Conservation (phyloP, 2,113 vertebrate species). For the Phycodurus eques region DNA sequence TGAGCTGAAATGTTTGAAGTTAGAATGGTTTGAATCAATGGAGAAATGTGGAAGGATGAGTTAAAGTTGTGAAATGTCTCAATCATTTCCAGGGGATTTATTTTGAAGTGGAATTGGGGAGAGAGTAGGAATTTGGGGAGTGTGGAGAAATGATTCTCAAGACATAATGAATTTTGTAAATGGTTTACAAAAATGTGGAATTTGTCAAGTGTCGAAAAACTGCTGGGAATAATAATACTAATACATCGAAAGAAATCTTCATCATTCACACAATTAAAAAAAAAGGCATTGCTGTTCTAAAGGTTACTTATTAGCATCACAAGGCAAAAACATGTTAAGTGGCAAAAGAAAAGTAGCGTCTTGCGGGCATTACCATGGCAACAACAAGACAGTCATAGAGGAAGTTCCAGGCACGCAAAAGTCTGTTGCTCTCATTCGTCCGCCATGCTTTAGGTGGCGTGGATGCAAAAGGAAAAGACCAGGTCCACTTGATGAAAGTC, state of each 20-base stretch:
- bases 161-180: neutral
- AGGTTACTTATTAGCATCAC: slow-evolving; percentile 58
- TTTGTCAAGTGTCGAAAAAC: too few relatives aligned
- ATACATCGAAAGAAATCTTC: neutral
- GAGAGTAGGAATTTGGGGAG: neutral
- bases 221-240: too few relatives aligned
- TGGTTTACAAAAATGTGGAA: neutral
- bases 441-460: neutral
- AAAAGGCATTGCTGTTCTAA: slow-evolving; percentile 41
- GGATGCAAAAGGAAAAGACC: slow-evolving; percentile 27
- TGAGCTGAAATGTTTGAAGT: neutral
- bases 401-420: slow-evolving; percentile 53
- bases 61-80: neutral
- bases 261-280: neutral
- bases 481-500: slow-evolving; percentile 59
- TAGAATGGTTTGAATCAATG: neutral
- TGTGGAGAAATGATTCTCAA: neutral
- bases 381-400: neutral
- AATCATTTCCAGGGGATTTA: neutral
- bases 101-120: neutral
- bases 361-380: slow-evolving; percentile 13
- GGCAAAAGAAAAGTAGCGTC: slow-evolving; percentile 62
- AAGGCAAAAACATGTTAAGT: slow-evolving; percentile 63
- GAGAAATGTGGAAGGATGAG: neutral
- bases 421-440: slow-evolving; percentile 9